Percentiles rank a stretch among this genome's conserved stretches.
phyloP scores from a whole-genome alignment of 2,797 vertebrate species.

The Anguilla anguilla region DNA sequence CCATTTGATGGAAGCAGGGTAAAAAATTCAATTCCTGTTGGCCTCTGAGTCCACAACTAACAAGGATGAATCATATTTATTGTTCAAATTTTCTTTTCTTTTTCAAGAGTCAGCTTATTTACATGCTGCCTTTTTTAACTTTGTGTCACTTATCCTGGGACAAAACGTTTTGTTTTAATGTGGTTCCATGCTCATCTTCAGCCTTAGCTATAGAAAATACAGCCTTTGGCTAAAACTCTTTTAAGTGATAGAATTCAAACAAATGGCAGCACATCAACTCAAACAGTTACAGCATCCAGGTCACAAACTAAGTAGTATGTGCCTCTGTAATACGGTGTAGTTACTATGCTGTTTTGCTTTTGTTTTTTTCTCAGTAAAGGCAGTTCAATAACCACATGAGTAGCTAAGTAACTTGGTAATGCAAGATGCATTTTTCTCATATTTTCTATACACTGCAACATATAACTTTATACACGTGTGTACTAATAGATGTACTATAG shows the following conservation, averaged over 20 bases:
- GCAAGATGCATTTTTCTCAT: neutral
- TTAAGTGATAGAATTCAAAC: neutral
- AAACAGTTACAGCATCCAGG: neutral
- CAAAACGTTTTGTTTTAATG: neutral
- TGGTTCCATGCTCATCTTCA: neutral
- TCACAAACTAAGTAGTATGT: neutral
- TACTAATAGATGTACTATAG: neutral
- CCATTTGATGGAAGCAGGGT: neutral
- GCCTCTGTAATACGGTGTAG: neutral
- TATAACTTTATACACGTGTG: neutral
- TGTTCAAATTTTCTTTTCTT: neutral
- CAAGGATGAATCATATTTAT: neutral
- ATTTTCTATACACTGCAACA: neutral
- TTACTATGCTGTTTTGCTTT: neutral
- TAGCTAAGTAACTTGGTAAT: neutral
- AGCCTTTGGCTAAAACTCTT: neutral
- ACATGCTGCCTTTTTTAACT: neutral
- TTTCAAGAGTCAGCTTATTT: neutral
- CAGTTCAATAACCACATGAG: neutral
- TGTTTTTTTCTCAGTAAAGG: neutral
- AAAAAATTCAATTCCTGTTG: neutral
- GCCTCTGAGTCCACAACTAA: neutral
- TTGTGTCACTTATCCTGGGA: neutral
- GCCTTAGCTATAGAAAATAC: neutral
- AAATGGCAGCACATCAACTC: neutral